These are phyloP conservation scores for Parazoanthus swiftii DNA, from an alignment of 92 coral and sea anemone genomes.

Conservation along the genomic window DNA sequence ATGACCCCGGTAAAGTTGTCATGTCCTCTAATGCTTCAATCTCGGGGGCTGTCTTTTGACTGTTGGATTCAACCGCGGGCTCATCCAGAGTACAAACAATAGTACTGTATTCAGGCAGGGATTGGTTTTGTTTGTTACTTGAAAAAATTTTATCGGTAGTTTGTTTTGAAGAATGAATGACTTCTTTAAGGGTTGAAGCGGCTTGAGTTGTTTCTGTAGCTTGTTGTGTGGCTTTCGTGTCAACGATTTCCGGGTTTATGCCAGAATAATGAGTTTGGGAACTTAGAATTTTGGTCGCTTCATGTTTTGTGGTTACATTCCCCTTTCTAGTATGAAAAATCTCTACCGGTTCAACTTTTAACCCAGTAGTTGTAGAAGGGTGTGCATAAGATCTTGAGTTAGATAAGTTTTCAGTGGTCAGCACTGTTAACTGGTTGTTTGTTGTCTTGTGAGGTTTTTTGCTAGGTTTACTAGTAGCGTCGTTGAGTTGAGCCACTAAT, in stretches of 20 bases:
- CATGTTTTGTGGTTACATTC: neutral
- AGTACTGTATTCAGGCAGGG: neutral
- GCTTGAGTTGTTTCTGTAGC: neutral
- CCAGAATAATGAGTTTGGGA: neutral
- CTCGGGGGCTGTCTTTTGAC: neutral
- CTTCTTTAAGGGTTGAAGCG: neutral
- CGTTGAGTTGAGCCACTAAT: constrained; percentile 28
- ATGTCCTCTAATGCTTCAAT: neutral
- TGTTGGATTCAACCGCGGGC: neutral
- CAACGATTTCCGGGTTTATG: too few relatives aligned
- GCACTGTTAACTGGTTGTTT: neutral
- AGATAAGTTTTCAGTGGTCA: neutral
- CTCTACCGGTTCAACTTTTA: too few relatives aligned
- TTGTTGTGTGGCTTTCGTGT: neutral
- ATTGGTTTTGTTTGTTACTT: too few relatives aligned
- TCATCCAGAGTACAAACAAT: neutral
- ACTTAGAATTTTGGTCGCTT: neutral
- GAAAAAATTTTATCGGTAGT: neutral
- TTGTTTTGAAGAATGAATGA: neutral
- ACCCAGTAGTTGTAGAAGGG: neutral
- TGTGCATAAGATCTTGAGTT: too few relatives aligned
- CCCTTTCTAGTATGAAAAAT: neutral
- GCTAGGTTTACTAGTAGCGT: neutral
- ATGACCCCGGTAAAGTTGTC: neutral
- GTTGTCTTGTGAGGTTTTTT: neutral